These are phyloP conservation scores for Aphrophora alni DNA, from an alignment of 2,888 invertebrate species.

Conservation along the genomic window DNA sequence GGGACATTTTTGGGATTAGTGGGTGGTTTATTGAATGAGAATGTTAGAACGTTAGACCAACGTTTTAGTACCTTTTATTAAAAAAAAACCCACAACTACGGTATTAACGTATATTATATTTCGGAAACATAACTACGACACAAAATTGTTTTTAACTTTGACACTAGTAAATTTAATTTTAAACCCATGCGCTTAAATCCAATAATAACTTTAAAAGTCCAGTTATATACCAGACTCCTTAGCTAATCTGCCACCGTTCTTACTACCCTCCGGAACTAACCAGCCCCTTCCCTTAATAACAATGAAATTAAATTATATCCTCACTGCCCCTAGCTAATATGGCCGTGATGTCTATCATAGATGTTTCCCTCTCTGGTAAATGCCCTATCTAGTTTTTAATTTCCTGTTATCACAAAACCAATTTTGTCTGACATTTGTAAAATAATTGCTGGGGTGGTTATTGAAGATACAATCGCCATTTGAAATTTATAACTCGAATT, in stretches of 20 bases:
- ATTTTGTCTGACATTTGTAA: not conserved
- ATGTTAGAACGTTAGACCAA: no score
- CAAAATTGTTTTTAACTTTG: no score
- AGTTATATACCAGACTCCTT: not conserved
- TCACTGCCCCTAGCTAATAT: not conserved
- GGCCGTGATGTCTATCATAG: not conserved
- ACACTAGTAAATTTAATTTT: no score
- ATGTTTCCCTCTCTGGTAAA: not conserved
- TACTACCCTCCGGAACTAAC: not conserved
- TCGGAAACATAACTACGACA: no score
- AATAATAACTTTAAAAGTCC: no score
- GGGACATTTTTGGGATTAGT: no score
- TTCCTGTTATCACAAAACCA: not conserved
- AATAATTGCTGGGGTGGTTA: not conserved
- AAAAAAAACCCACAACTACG: no score
- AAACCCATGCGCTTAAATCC: no score
- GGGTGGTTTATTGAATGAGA: no score
- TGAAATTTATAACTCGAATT: no score
- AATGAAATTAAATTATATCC: not conserved
- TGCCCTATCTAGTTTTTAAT: not conserved
- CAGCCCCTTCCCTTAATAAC: not conserved
- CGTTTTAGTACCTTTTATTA: no score
- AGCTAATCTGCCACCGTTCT: not conserved
- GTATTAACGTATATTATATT: no score
- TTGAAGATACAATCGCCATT: not conserved